Conservation (phyloP, 2,888 invertebrate genomes). For the Chironomus tentans region DNA sequence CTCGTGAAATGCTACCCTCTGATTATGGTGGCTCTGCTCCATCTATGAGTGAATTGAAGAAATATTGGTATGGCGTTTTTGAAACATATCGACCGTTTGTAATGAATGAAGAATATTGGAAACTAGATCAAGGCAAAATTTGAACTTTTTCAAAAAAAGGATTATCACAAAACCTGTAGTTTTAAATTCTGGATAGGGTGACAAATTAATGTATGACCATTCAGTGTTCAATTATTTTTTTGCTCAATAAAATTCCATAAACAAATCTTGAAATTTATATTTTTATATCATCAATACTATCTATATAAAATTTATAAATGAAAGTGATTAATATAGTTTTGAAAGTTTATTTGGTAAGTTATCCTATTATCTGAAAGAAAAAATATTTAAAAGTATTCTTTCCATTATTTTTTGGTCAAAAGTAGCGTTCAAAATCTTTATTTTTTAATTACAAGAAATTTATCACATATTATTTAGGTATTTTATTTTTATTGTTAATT, state of each 20-base stretch:
- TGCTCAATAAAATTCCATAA: no score
- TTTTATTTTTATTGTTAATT: not conserved
- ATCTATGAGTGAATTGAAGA: conserved; percentile 51
- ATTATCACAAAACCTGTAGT: not conserved
- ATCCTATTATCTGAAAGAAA: no score
- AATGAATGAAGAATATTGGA: conserved; percentile 4
- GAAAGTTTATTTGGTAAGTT: no score
- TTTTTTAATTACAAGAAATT: not conserved
- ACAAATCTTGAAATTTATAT: no score
- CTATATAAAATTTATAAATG: no score
- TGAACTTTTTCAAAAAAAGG: not conserved
- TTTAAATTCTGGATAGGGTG: no score
- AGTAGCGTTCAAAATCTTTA: not conserved
- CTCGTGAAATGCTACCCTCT: conserved; percentile 53
- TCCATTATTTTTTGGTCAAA: not conserved
- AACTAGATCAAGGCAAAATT: no score
- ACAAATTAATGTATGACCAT: no score
- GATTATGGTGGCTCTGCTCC: conserved; percentile 62
- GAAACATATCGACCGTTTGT: not conserved
- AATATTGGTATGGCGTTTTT: conserved; percentile 45
- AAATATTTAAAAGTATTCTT: no score
- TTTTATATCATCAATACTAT: no score
- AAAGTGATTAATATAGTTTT: no score
- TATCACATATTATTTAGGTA: not conserved
- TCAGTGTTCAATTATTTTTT: no score